Evolutionary conservation across 2,888 invertebrate genomes (phyloP).

Genomic region (Helicoverpa assulta): DNA sequence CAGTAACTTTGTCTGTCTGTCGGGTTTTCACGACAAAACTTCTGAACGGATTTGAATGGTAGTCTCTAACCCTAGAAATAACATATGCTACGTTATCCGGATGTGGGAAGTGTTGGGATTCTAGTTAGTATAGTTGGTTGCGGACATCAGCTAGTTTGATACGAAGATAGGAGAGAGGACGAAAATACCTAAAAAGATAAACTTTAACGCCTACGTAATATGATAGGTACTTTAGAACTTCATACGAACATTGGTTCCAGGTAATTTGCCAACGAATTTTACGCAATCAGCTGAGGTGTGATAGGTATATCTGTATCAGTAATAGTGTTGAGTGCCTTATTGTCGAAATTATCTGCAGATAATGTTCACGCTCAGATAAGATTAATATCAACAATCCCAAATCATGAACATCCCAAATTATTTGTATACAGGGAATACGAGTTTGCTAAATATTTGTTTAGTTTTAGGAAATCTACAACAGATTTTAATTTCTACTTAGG

Average conservation of each 20-base stretch:
- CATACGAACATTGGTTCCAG: neutral
- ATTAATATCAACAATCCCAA: conserved; percentile 42
- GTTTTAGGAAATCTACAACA: neutral
- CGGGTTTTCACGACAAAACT: too few species aligned
- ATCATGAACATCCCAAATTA: conserved; percentile 1
- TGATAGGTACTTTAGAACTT: neutral
- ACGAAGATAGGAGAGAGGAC: too few species aligned
- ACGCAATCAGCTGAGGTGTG: conserved; percentile 63
- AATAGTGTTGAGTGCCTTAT: conserved; percentile 69
- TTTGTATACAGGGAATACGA: neutral
- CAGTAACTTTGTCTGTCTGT: too few species aligned
- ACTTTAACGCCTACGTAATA: too few species aligned
- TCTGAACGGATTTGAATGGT: too few species aligned
- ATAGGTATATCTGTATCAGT: conserved; percentile 64
- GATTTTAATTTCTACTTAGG: neutral
- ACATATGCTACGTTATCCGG: too few species aligned
- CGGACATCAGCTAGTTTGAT: too few species aligned
- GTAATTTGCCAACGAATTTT: conserved; percentile 24
- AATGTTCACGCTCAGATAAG: conserved; percentile 62
- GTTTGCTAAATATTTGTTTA: neutral
- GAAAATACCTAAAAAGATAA: too few species aligned
- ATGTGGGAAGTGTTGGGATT: too few species aligned
- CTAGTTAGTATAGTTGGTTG: too few species aligned
- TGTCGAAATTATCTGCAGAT: conserved; percentile 58
- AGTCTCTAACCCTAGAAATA: too few species aligned